A percentile compares a stretch with the other conserved stretches of the same genome.
Evolutionary conservation across 2,797 vertebrate species (phyloP).

Genomic region (Esox masquinongy): DNA sequence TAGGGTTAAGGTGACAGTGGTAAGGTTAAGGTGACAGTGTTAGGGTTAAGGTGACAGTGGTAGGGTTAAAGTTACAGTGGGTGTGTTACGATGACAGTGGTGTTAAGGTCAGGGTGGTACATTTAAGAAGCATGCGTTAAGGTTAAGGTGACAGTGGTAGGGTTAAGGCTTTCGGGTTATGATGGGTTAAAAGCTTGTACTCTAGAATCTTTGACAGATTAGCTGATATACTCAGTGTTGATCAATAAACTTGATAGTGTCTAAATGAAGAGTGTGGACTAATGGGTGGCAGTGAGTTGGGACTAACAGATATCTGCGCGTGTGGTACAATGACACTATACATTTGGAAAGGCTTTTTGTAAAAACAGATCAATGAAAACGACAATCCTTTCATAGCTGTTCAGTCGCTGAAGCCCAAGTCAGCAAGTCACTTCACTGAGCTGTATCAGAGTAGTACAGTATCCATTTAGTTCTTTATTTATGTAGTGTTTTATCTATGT

Average conservation of each 20-base stretch:
- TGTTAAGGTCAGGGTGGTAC: background rate
- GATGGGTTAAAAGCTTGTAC: background rate
- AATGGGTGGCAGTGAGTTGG: background rate
- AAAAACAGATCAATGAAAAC: background rate
- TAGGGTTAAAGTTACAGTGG: background rate
- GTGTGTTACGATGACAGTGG: background rate
- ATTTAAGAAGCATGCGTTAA: too few relatives aligned
- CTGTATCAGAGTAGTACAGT: background rate
- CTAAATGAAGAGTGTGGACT: conserved; percentile 49
- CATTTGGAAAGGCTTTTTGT: background rate
- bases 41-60: background rate
- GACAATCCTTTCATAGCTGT: background rate
- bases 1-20: background rate
- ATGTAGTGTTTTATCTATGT: too few relatives aligned
- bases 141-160: background rate
- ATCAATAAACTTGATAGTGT: conserved; percentile 66
- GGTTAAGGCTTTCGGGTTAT: background rate
- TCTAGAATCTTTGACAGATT: background rate
- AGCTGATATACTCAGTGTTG: conserved; percentile 22
- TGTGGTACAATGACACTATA: background rate
- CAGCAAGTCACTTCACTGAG: background rate
- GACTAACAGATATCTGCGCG: background rate
- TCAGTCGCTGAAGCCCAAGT: background rate
- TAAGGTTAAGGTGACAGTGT: background rate
- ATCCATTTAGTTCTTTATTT: too few relatives aligned